These are phyloP conservation scores for Spisula subtruncata DNA, from an alignment of 2,888 invertebrate genomes.

Conservation along the genomic window DNA sequence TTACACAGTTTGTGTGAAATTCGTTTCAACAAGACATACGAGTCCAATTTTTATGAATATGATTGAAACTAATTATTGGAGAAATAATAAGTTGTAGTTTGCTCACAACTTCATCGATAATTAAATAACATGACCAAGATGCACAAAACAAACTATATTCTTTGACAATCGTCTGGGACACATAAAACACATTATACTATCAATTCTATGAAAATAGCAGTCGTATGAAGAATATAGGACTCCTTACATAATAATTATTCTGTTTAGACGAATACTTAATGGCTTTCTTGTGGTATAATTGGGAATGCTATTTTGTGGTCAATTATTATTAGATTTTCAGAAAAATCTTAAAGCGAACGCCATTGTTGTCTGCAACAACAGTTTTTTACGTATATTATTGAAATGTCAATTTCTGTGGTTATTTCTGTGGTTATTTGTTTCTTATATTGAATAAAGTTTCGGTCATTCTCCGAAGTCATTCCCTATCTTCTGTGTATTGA, in stretches of 20 bases:
- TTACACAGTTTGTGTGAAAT: too few relatives aligned
- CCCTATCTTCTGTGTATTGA: conserved; percentile 1
- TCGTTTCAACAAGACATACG: too few relatives aligned
- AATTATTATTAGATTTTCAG: background rate
- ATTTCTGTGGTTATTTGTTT: background rate
- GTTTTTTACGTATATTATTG: background rate
- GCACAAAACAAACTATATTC: too few relatives aligned
- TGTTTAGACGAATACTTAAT: background rate
- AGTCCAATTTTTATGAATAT: background rate
- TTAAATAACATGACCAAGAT: too few relatives aligned
- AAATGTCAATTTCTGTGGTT: background rate
- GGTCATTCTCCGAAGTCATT: background rate
- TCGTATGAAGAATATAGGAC: too few relatives aligned
- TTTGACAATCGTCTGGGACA: too few relatives aligned
- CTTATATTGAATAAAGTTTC: conserved; percentile 6
- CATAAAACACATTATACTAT: too few relatives aligned
- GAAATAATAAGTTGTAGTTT: background rate
- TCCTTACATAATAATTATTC: too few relatives aligned
- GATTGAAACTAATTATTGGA: background rate
- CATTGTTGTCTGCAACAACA: conserved; percentile 10
- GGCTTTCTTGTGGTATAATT: background rate
- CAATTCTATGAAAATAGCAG: too few relatives aligned
- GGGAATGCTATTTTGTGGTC: background rate
- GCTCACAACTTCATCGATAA: too few relatives aligned
- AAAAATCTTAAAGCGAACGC: background rate